Percentiles rank a stretch among this genome's conserved stretches.
These are phyloP conservation scores for Drosophila seclusa DNA, from an alignment of 2,888 invertebrate species.

Conservation along the genomic window DNA sequence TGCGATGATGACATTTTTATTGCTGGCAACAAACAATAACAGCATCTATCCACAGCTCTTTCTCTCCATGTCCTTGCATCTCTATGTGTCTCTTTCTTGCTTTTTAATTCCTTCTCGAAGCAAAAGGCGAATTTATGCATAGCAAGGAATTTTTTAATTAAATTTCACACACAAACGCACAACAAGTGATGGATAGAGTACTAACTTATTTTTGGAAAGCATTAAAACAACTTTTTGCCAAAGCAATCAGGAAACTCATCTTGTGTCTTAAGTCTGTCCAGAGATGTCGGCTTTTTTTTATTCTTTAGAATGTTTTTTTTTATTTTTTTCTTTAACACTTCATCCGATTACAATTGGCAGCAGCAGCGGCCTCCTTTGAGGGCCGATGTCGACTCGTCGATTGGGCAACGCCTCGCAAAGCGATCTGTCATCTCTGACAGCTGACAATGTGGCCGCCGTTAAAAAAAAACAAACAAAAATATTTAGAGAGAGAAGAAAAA, in stretches of 20 bases:
- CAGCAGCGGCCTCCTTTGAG: conserved; percentile 32
- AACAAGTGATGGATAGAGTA: conserved; percentile 14
- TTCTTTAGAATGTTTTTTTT: conserved; percentile 25
- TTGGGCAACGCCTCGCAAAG: conserved; percentile 56
- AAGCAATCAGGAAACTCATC: conserved; percentile 44
- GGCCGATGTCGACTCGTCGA: conserved; percentile 18
- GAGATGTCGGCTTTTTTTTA: conserved; percentile 41
- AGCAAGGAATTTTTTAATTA: conserved; percentile 76
- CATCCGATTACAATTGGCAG: conserved; percentile 48
- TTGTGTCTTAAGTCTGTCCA: conserved; percentile 34
- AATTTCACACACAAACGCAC: conserved; percentile 69
- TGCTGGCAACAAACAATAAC: conserved; percentile 62
- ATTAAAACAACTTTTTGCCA: conserved; percentile 39
- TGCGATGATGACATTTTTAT: conserved; percentile 74
- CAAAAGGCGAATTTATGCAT: conserved; percentile 78
- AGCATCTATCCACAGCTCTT: conserved; percentile 30
- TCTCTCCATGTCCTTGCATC: background rate
- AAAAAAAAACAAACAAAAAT: background rate
- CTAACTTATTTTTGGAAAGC: conserved; percentile 25
- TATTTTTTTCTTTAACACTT: conserved; percentile 57
- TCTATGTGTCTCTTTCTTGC: background rate
- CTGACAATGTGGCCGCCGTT: conserved; percentile 55
- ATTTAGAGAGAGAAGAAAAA: background rate
- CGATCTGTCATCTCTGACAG: conserved; percentile 77
- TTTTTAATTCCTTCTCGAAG: conserved; percentile 19